These are phyloP conservation scores for Tachysurus vachellii DNA, from an alignment of 2,113 vertebrate species.

Conservation along the genomic window DNA sequence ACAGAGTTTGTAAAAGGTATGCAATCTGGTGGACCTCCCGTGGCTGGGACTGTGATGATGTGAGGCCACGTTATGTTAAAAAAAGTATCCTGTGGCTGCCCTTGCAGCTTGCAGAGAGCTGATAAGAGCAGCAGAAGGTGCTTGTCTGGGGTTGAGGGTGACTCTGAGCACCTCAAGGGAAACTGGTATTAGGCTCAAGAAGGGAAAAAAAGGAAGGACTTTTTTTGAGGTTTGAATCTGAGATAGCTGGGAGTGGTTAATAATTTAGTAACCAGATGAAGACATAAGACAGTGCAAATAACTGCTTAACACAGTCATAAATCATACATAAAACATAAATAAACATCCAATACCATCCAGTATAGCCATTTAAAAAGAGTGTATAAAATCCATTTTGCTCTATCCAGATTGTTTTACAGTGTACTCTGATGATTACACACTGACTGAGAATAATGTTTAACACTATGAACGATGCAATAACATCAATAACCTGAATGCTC, in stretches of 20 bases:
- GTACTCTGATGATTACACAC: not conserved
- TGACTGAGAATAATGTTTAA: not conserved
- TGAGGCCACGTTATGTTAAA: conserved; percentile 63
- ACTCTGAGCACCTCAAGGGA: conserved; percentile 48
- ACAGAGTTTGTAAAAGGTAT: conserved; percentile 61
- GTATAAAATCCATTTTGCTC: not conserved
- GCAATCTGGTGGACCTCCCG: conserved; percentile 57
- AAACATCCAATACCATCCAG: not conserved
- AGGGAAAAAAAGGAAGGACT: not conserved
- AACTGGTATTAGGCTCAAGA: conserved; percentile 9
- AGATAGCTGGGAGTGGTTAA: conserved; percentile 15
- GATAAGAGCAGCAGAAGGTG: conserved; percentile 86
- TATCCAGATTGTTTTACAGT: not conserved
- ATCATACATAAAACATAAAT: conserved; percentile 13
- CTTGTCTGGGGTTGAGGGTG: conserved; percentile 59
- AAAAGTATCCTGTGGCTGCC: conserved; percentile 68
- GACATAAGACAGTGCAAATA: conserved; percentile 11
- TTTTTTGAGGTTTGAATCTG: not conserved
- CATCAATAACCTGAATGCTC: not conserved
- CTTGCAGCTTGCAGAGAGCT: conserved; percentile 83
- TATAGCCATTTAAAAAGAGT: not conserved
- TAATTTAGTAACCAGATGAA: conserved; percentile 14
- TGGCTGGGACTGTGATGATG: conserved; percentile 62
- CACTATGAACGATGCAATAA: not conserved
- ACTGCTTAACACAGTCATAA: conserved; percentile 12